Evolutionary conservation across 1,140 invertebrate species (phyloP).

Genomic region (Goniozus legneri): DNA sequence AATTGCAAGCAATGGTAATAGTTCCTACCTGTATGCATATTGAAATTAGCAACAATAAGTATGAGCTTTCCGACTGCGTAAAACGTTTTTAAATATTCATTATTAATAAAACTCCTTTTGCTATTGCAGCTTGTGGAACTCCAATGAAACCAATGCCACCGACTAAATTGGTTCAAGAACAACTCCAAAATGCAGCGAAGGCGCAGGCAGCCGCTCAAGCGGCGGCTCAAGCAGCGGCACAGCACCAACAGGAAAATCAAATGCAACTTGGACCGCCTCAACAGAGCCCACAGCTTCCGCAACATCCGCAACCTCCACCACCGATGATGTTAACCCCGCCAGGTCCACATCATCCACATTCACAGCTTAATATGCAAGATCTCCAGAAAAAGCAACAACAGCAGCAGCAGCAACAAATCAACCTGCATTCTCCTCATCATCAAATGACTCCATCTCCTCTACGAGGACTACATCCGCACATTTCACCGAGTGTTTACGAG

Average conservation of each 20-base stretch:
- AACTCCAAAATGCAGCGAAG: constrained; percentile 55
- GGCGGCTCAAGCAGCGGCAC: constrained; percentile 44
- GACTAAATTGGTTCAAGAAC: constrained; percentile 70
- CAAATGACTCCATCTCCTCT: constrained; percentile 64
- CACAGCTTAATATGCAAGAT: constrained; percentile 59
- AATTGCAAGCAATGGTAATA: no score
- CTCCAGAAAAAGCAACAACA: constrained; percentile 63
- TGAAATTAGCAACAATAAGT: no score
- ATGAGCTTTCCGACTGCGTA: constrained; percentile 48
- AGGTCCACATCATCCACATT: constrained; percentile 40
- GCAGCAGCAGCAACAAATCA: constrained; percentile 60
- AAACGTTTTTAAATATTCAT: no score
- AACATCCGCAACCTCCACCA: constrained; percentile 41
- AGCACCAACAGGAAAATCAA: constrained; percentile 50
- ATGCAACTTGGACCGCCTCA: constrained; percentile 49
- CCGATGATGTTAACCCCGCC: constrained; percentile 49
- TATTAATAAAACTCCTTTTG: no score
- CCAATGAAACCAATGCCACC: constrained; percentile 74
- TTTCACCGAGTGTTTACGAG: constrained; percentile 87
- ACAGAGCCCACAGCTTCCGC: constrained; percentile 41
- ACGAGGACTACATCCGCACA: constrained; percentile 71
- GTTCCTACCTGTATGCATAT: no score
- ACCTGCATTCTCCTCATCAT: constrained; percentile 59
- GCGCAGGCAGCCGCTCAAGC: constrained; percentile 48
- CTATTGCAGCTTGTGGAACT: constrained; percentile 63